phyloP scores from a whole-genome alignment of 2,113 vertebrate genomes.

The Tyto alba region DNA sequence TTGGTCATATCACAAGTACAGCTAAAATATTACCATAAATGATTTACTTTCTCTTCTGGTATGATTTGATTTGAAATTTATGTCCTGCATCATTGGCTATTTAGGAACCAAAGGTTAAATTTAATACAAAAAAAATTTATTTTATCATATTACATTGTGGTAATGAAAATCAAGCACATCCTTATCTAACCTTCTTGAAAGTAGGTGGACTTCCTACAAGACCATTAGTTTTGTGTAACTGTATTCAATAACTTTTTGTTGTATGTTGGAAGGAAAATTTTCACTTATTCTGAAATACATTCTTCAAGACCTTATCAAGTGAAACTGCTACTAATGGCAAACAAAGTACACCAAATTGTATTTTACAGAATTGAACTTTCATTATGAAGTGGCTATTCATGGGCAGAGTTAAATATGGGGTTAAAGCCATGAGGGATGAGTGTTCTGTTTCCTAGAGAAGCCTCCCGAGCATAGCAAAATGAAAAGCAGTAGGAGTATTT shows the following conservation, averaged over 20 bases:
- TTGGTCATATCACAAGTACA: not conserved
- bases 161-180: not conserved
- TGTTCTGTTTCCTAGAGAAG: not conserved
- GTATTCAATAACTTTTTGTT: not conserved
- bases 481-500: not conserved
- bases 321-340: not conserved
- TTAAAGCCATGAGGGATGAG: not conserved
- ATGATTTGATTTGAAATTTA: not conserved
- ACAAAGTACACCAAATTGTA: not conserved
- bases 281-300: not conserved
- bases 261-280: not conserved
- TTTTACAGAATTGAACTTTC: not conserved
- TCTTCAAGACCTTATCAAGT: not conserved
- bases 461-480: not conserved
- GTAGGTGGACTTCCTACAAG: not conserved
- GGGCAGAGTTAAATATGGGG: not conserved
- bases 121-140: not conserved
- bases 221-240: not conserved
- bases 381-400: not conserved
- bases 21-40: not conserved
- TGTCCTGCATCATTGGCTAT: not conserved
- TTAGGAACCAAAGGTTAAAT: not conserved
- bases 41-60: not conserved
- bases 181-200: not conserved
- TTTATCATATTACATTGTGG: not conserved